phyloP scores from a whole-genome alignment of 2,797 vertebrate species.

The Rhinophrynus dorsalis region DNA sequence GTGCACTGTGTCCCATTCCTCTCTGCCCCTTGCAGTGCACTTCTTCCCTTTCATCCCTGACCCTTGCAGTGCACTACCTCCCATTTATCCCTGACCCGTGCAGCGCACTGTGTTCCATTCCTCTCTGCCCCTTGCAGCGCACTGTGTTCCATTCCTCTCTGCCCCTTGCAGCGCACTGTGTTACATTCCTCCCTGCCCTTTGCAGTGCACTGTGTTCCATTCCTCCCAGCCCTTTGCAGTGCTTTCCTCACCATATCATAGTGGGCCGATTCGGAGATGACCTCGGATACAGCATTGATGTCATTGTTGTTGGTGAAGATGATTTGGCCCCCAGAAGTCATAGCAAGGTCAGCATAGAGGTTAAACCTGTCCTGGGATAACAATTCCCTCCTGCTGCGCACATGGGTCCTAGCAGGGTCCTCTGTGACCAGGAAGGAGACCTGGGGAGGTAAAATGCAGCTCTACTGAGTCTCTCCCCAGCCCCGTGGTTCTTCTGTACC shows the following conservation, averaged over 20 bases:
- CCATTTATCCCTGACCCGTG: too few relatives aligned
- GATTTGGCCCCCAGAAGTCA: constrained; percentile 80
- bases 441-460: constrained; percentile 57
- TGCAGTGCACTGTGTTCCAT: background rate
- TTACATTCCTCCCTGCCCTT: too few relatives aligned
- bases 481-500: background rate
- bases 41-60: too few relatives aligned
- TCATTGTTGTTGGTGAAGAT: constrained; percentile 81
- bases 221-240: background rate
- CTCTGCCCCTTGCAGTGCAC: too few relatives aligned
- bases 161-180: too few relatives aligned
- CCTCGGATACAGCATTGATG: constrained; percentile 72
- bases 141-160: too few relatives aligned
- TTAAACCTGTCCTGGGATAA: constrained; percentile 76
- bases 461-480: too few relatives aligned
- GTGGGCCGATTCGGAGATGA: constrained; percentile 74
- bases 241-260: constrained; percentile 32
- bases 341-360: constrained; percentile 75
- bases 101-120: background rate
- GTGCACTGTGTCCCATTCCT: too few relatives aligned
- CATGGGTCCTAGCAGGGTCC: constrained; percentile 64
- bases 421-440: constrained; percentile 85
- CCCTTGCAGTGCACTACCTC: too few relatives aligned
- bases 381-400: constrained; percentile 59
- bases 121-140: background rate